phyloP scores from a whole-genome alignment of 2,888 invertebrate species.

The Miltochrista miniata region DNA sequence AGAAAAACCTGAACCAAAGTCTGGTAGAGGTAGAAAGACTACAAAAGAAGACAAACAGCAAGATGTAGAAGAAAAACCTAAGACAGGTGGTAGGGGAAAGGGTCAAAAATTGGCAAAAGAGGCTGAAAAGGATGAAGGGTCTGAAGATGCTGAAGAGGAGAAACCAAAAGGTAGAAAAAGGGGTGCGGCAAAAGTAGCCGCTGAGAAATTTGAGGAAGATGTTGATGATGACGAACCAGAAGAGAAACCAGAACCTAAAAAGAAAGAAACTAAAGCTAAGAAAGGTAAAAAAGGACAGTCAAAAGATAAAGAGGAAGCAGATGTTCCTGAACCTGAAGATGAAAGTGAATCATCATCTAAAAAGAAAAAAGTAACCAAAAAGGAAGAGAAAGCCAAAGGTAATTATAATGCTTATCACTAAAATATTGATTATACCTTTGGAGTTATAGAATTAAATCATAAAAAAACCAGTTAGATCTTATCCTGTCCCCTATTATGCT shows the following conservation, averaged over 20 bases:
- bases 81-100: constrained; percentile 52
- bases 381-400: constrained; percentile 64
- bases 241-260: constrained; percentile 58
- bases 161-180: constrained; percentile 44
- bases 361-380: constrained; percentile 59
- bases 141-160: constrained; percentile 55
- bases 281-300: constrained; percentile 61
- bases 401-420: too few relatives aligned
- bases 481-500: too few relatives aligned
- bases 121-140: constrained; percentile 39
- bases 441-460: too few relatives aligned
- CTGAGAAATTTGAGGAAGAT: constrained; percentile 49
- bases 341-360: constrained; percentile 54
- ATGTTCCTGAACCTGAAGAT: constrained; percentile 45
- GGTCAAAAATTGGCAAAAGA: constrained; percentile 60
- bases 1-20: constrained; percentile 49
- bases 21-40: constrained; percentile 55
- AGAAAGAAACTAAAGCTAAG: constrained; percentile 62
- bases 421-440: too few relatives aligned
- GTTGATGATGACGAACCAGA: constrained; percentile 46
- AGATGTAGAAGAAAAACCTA: constrained; percentile 56
- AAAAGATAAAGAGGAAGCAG: constrained; percentile 57
- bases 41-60: constrained; percentile 47
- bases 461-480: too few relatives aligned
- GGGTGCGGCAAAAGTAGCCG: constrained; percentile 38